These are phyloP conservation scores for Rattus norvegicus DNA, from an alignment of 2,113 vertebrate genomes.

Conservation along the genomic window DNA sequence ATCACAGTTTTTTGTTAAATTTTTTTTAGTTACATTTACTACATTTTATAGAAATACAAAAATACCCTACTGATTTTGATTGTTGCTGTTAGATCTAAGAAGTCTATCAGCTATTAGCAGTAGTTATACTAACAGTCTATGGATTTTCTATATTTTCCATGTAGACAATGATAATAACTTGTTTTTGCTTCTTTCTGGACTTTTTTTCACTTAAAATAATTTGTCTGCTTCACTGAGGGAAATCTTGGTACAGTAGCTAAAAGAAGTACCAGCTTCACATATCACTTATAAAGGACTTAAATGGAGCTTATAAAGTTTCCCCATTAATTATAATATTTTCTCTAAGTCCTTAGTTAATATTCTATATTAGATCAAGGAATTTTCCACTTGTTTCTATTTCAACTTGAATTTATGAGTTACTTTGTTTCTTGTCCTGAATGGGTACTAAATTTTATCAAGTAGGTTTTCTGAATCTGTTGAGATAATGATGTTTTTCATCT, in stretches of 20 bases:
- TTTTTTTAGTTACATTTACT: background rate
- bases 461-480: slow-evolving; percentile 36
- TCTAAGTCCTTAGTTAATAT: background rate
- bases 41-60: background rate
- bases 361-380: background rate
- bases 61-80: background rate
- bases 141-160: slow-evolving; percentile 29
- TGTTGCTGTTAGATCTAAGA: background rate
- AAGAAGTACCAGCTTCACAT: background rate
- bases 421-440: slow-evolving; percentile 11
- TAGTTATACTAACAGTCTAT: background rate
- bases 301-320: background rate
- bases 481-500: slow-evolving; percentile 35
- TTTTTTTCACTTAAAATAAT: background rate
- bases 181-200: background rate
- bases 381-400: background rate
- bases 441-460: slow-evolving; percentile 32
- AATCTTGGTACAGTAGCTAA: slow-evolving; percentile 30
- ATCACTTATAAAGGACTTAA: background rate
- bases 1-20: background rate
- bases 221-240: background rate
- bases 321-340: background rate
- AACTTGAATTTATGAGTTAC: slow-evolving; percentile 7
- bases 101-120: background rate
- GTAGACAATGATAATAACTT: background rate